These are phyloP conservation scores for Myzus persicae DNA, from an alignment of 1,140 invertebrate genomes.

Conservation along the genomic window DNA sequence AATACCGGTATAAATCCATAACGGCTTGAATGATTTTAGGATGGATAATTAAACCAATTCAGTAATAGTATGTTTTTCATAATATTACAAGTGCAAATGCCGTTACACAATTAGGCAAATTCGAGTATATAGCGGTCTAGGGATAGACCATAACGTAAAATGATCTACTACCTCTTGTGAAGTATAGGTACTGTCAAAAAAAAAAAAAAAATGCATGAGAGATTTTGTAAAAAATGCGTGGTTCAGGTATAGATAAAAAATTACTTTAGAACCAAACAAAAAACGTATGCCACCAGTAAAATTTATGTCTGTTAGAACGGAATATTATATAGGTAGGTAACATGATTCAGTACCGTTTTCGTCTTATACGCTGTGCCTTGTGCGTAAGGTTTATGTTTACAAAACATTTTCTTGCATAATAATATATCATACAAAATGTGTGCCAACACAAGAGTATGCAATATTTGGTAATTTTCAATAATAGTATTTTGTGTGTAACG, in stretches of 20 bases:
- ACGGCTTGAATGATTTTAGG: not conserved
- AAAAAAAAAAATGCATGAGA: not conserved
- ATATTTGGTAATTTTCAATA: not conserved
- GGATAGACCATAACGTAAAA: not conserved
- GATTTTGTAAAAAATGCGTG: not conserved
- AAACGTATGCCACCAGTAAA: not conserved
- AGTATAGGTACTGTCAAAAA: not conserved
- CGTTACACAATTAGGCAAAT: not conserved
- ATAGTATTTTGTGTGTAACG: not conserved
- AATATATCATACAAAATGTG: not conserved
- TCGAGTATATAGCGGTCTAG: not conserved
- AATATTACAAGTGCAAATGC: not conserved
- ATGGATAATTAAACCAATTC: not conserved
- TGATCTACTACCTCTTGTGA: not conserved
- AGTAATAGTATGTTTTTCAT: not conserved
- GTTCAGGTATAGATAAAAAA: not conserved
- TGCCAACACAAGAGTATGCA: not conserved
- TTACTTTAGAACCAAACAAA: not conserved
- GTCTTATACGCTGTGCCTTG: not conserved
- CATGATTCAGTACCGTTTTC: not conserved
- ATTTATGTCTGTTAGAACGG: not conserved
- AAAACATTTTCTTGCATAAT: not conserved
- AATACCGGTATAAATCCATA: not conserved
- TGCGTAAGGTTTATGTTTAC: not conserved
- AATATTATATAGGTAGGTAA: not conserved